Conservation (phyloP, 2,888 invertebrate genomes). For the Cantharis lateralis region DNA sequence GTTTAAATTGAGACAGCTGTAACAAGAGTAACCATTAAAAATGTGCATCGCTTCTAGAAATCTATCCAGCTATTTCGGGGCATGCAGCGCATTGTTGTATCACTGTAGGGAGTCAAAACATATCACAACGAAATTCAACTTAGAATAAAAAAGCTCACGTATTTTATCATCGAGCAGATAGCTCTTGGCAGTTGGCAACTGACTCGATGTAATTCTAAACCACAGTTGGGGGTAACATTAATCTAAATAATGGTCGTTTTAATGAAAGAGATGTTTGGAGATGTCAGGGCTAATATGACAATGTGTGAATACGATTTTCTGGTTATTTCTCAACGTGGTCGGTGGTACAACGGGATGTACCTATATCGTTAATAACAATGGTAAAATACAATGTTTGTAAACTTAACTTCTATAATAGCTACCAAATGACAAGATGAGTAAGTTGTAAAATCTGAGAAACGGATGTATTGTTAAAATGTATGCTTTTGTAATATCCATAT, state of each 20-base stretch:
- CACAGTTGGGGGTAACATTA: constrained; percentile 57
- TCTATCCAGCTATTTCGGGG: constrained; percentile 40
- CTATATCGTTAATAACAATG: not conserved
- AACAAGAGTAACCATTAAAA: constrained; percentile 47
- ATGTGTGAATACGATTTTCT: constrained; percentile 59
- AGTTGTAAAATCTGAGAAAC: constrained; percentile 13
- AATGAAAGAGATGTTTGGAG: constrained; percentile 58
- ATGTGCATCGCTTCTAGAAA: constrained; percentile 46
- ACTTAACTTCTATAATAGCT: not conserved
- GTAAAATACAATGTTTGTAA: not conserved
- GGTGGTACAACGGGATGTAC: constrained; percentile 30
- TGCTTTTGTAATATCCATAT: not conserved
- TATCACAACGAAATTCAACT: constrained; percentile 49
- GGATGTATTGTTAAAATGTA: not conserved
- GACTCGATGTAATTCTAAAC: constrained; percentile 54
- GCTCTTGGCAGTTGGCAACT: constrained; percentile 51
- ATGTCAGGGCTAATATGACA: constrained; percentile 58
- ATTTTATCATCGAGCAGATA: constrained; percentile 46
- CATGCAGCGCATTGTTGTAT: constrained; percentile 43
- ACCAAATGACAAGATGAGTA: constrained; percentile 17
- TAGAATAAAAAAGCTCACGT: constrained; percentile 48
- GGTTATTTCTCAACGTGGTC: constrained; percentile 53
- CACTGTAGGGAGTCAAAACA: constrained; percentile 47
- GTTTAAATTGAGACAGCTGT: constrained; percentile 52
- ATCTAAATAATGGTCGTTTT: constrained; percentile 57